Conservation (phyloP, 2,797 vertebrate species). For the Acrossocheilus wenchowensis region DNA sequence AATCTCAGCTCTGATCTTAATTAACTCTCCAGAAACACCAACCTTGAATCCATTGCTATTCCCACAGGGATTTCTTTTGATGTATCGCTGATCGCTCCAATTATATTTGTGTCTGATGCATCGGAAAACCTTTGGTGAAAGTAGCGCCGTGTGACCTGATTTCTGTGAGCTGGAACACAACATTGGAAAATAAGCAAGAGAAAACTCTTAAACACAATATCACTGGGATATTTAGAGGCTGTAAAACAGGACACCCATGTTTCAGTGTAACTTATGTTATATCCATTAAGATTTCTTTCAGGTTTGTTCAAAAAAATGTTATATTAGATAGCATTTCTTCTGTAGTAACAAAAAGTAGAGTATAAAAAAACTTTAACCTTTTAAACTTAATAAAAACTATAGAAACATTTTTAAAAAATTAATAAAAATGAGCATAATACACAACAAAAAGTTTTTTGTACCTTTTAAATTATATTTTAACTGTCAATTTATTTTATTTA, state of each 20-base stretch:
- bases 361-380: background rate
- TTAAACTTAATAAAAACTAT: background rate
- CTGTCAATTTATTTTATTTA: too few species aligned
- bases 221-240: constrained; percentile 51
- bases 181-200: background rate
- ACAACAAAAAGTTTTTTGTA: too few species aligned
- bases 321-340: background rate
- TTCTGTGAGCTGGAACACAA: constrained; percentile 35
- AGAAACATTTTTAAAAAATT: background rate
- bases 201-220: constrained; percentile 2
- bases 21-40: constrained; percentile 15
- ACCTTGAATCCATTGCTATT: constrained; percentile 27
- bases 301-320: background rate
- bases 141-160: constrained; percentile 49
- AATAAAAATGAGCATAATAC: background rate
- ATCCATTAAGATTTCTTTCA: background rate
- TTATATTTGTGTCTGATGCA: constrained; percentile 51
- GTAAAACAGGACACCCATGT: constrained; percentile 50
- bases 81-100: constrained; percentile 51
- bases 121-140: constrained; percentile 35
- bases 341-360: background rate
- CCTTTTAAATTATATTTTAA: too few species aligned
- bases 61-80: constrained; percentile 51
- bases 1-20: constrained; percentile 15
- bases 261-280: background rate